Base-by-base conservation (phyloP, 1,140 invertebrate genomes). In the Cheumatopsyche charites region DNA sequence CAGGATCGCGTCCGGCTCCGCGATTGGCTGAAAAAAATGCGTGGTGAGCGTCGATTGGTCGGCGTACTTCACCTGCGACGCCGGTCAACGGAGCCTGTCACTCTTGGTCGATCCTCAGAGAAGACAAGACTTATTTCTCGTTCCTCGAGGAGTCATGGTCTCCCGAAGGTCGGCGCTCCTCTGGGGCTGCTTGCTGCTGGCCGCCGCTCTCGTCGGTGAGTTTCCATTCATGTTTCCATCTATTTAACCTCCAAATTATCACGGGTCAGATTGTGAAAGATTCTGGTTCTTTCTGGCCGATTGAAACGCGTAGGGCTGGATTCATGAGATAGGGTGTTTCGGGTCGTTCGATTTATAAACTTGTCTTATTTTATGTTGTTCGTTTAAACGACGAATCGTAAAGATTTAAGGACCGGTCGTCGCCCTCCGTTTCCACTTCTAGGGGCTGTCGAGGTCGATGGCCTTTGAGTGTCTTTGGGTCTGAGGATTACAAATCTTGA, bases 1-100 rank as follows among this genome's bases (percentile, higher is more conserved):
- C n/a, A n/a, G n/a, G 26, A 47, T 41, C 43, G 11, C 0, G 25
- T 6, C 4, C 11, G 2, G 65, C 42, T 6, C 7, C 58, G 5
- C 11, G 26, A 81, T 82, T 82, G 79, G 81, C 77, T 29, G n/a
- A 74, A 62, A 47, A 36, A 61, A 66, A 70, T 79, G 80, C 82
- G 82, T 82, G 82, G 78, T 77, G 66, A 13, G 6, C 23, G 29
- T 2, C 43, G 23, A 83, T 83, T 82, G 80, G 82, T 29, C 36
- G 25, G 45, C 47, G 23, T 5, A 12, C 43, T 26, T n/a, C 65
- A 26, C 29, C 15, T 13, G 19, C 12, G 25, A n/a, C 47, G 11
- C 47, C 15, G 25, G 25, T 13, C 25, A n/a, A 15, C 61, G 11
- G 25, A 6, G 45, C 15, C 17, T 45, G 17, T 70, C 43, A 63